Base-by-base conservation (phyloP, 2,888 invertebrate genomes). In the Spicauda simplicius region DNA sequence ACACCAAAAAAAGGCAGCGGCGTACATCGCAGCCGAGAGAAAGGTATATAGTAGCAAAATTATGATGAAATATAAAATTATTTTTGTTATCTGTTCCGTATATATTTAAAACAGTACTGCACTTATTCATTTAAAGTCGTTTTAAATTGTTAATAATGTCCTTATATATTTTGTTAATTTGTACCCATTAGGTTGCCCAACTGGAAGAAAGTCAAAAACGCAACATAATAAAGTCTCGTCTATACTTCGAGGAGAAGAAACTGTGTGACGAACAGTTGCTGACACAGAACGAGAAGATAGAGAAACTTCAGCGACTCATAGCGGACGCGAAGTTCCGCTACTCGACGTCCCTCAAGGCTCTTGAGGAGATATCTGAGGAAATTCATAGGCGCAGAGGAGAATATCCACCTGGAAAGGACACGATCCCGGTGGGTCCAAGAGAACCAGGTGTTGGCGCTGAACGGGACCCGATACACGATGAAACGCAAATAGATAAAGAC, bases 301-400 rank as follows among this genome's bases (percentile, higher is more conserved):
- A 97, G 77, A 95, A 95, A 74, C 91, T 99, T 14, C 97, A 98
- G 79, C 94, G 95, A 66, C 96, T 96, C 62, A 97, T 99, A 58
- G 94, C 95, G 16, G 95, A 95, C 79, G 96, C 97, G 1, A 99
- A 99, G 86, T 93, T 90, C 72, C 95, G 96, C 57, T 98, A 99
- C 87, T 95, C 97, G 0, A 95, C 95, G 71, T 97, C 98, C 0
- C 93, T 99, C 55, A 96, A 96, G 74, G 96, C 96, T 72, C 93
- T 99, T 33, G 98, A 98, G 85, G 95, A 96, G 75, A 98, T 99
- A 70, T 98, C 98, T 10, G 98, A 98, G 88, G 97, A 98, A 81
- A 98, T 98, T 73, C 98, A 98, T 83, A 95, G 95, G 80, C 93
- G 96, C 11, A 87, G 94, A 62, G 95, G 95, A 59, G 94, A 94